These are phyloP conservation scores for western clawed frog (Xenopus tropicalis) DNA, from an alignment of 2,113 vertebrate genomes.

Conservation along the genomic window UCB_Xtro_10.0 CM004443.2:158021001-158021500, in stretches of 20 bases:
- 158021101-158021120: slow-evolving; percentile 69
- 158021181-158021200: not conserved
- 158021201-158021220: not conserved
- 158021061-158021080: slow-evolving; percentile 73
- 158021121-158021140: slow-evolving; percentile 35
- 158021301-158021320: not conserved
- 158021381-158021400: slow-evolving; percentile 85
- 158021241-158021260: not conserved
- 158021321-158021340: too few species aligned
- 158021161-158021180: slow-evolving; percentile 6
- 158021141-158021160: not conserved
- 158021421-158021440: slow-evolving; percentile 78
- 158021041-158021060: slow-evolving; percentile 70
- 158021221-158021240: not conserved
- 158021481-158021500: slow-evolving; percentile 86
- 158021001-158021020: too few species aligned
- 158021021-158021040: slow-evolving; percentile 27
- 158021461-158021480: slow-evolving; percentile 82
- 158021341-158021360: not conserved
- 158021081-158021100: slow-evolving; percentile 57
- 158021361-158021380: slow-evolving; percentile 86
- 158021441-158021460: slow-evolving; percentile 78
- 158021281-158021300: too few species aligned
- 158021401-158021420: slow-evolving; percentile 81
- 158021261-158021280: not conserved